Evolutionary conservation across 2,888 invertebrate genomes (phyloP).

Genomic region (Anticlea derivata): DNA sequence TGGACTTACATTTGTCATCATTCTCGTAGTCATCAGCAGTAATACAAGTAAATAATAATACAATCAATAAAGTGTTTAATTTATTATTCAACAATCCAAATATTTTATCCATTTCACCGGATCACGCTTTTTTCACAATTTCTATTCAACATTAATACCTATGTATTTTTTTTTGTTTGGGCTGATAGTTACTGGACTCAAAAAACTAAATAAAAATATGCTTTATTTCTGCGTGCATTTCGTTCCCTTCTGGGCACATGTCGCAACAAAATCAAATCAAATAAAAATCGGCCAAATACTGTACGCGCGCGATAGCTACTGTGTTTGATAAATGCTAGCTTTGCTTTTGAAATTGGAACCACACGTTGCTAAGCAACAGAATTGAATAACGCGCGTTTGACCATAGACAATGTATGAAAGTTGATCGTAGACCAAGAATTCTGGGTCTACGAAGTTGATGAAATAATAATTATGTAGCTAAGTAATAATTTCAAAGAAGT

Average conservation of each 20-base stretch:
- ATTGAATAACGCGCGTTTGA: conserved; percentile 72
- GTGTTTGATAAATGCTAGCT: too few species aligned
- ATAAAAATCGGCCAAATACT: conserved; percentile 51
- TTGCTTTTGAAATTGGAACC: conserved; percentile 47
- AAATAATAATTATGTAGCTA: too few species aligned
- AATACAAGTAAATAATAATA: conserved; percentile 46
- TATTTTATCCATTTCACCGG: conserved; percentile 27
- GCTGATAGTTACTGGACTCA: too few species aligned
- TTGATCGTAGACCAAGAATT: too few species aligned
- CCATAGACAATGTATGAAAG: conserved; percentile 38
- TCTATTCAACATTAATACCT: neutral
- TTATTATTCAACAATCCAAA: conserved; percentile 44
- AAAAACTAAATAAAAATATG: too few species aligned
- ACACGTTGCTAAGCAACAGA: conserved; percentile 73
- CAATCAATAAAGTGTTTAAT: conserved; percentile 39
- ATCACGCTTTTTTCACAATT: conserved; percentile 24
- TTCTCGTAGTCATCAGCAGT: conserved; percentile 58
- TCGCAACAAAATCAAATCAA: too few species aligned
- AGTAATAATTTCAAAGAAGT: too few species aligned
- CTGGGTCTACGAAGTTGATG: too few species aligned
- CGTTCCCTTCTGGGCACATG: conserved; percentile 25
- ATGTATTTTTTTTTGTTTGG: too few species aligned
- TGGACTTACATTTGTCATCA: conserved; percentile 61
- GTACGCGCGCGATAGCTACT: conserved; percentile 35
- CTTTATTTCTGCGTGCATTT: conserved; percentile 18